phyloP scores from a whole-genome alignment of 2,888 invertebrate species.

The Clanis bilineata region DNA sequence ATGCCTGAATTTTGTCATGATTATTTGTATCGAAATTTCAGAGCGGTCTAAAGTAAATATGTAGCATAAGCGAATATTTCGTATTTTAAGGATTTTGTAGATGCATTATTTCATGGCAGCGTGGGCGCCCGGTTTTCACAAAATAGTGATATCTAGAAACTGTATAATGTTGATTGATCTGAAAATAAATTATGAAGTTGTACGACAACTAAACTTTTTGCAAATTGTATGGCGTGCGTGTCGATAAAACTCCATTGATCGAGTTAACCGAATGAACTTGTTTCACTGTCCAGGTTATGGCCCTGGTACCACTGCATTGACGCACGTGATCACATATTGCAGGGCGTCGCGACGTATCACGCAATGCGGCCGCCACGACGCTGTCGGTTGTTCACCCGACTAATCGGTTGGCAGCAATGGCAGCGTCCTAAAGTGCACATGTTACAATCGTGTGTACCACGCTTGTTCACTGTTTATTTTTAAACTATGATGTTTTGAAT shows the following conservation, averaged over 20 bases:
- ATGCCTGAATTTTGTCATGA: neutral
- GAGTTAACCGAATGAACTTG: neutral
- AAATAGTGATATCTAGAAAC: too few relatives aligned
- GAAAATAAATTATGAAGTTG: too few relatives aligned
- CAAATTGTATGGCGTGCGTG: too few relatives aligned
- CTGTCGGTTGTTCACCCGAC: conserved; percentile 7
- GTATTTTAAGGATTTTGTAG: too few relatives aligned
- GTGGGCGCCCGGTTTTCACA: too few relatives aligned
- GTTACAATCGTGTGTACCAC: neutral
- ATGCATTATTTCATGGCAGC: too few relatives aligned
- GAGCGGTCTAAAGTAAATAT: too few relatives aligned
- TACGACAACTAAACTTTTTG: too few relatives aligned
- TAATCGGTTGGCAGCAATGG: conserved; percentile 2
- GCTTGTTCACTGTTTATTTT: conserved; percentile 4
- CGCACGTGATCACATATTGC: neutral
- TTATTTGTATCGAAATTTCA: neutral
- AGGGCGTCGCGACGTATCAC: neutral
- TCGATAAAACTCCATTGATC: neutral
- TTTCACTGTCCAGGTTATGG: too few relatives aligned
- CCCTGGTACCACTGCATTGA: too few relatives aligned
- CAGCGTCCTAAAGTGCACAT: neutral
- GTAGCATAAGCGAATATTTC: too few relatives aligned
- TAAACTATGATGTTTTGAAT: neutral
- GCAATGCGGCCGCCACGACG: neutral
- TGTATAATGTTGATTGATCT: too few relatives aligned